Evolutionary conservation across 2,888 invertebrate species (phyloP).

Genomic region (Timandra comae): DNA sequence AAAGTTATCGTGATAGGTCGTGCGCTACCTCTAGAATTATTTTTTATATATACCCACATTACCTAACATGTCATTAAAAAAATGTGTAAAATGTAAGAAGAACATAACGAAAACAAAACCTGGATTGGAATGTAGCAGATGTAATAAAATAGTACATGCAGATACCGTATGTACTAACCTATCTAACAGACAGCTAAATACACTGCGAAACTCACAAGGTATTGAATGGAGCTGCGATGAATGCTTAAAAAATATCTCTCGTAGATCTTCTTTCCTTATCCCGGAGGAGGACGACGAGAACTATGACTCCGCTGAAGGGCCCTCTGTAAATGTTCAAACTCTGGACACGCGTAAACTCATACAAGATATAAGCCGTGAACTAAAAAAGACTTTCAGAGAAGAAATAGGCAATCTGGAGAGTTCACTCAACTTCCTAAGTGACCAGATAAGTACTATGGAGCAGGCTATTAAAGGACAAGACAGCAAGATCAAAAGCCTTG

Average conservation of each 20-base stretch:
- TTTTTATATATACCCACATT: too few species aligned
- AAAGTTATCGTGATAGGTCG: too few species aligned
- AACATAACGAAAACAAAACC: too few species aligned
- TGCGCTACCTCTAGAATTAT: too few species aligned
- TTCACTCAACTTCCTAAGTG: constrained; percentile 2
- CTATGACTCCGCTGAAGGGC: constrained; percentile 2
- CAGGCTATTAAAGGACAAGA: constrained; percentile 4
- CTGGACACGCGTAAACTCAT: constrained; percentile 4
- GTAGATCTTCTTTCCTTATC: constrained; percentile 17
- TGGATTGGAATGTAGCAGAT: too few species aligned
- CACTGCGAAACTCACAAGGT: constrained; percentile 1
- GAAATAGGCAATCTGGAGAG: constrained; percentile 14
- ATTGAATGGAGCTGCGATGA: constrained; percentile 15
- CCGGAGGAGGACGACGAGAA: constrained; percentile 17
- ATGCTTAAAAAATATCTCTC: constrained; percentile 17
- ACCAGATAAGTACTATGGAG: constrained; percentile 2
- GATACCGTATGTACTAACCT: too few species aligned
- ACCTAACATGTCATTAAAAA: too few species aligned
- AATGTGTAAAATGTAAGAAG: too few species aligned
- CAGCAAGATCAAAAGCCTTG: constrained; percentile 3
- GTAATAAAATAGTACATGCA: too few species aligned
- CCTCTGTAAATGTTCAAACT: constrained; percentile 8
- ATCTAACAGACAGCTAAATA: constrained; percentile 4
- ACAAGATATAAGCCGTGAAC: constrained; percentile 9
- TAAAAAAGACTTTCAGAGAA: constrained; percentile 19